A percentile compares a stretch with the other conserved stretches of the same genome.
These are phyloP conservation scores for Drosophila pseudotakahashii DNA, from an alignment of 2,888 invertebrate species.

Conservation along the genomic window DNA sequence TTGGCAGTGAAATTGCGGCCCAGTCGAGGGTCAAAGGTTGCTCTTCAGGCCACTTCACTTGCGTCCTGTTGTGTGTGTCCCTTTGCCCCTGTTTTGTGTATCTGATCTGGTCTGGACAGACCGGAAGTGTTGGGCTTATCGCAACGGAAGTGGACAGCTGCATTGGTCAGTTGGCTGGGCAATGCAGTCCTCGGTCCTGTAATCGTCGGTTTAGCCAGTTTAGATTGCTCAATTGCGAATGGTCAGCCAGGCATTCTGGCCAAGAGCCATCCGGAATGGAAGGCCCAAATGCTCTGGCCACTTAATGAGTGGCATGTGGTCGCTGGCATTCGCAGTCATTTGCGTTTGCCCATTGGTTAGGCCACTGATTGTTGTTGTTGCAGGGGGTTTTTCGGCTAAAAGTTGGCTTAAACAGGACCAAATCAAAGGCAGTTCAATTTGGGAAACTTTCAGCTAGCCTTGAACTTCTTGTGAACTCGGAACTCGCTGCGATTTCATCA, in stretches of 20 bases:
- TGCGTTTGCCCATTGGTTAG: not conserved
- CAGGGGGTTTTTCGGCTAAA: not conserved
- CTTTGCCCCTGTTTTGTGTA: not conserved
- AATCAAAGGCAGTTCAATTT: slow-evolving; percentile 14
- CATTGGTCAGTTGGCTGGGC: slow-evolving; percentile 21
- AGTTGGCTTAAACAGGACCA: not conserved
- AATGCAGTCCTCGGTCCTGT: slow-evolving; percentile 4
- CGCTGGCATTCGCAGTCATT: slow-evolving; percentile 15
- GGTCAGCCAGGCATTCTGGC: slow-evolving; percentile 10
- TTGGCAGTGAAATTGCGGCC: slow-evolving; percentile 39
- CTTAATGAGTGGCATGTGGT: slow-evolving; percentile 31
- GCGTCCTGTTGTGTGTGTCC: not conserved
- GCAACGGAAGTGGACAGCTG: slow-evolving; percentile 33
- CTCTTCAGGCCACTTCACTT: not conserved
- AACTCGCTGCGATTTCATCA: slow-evolving; percentile 1
- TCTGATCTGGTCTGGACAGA: not conserved
- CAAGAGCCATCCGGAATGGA: slow-evolving; percentile 10
- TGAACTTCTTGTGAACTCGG: slow-evolving; percentile 9
- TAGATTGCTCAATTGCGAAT: slow-evolving; percentile 23
- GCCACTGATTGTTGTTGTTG: not conserved
- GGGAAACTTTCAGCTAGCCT: slow-evolving; percentile 4
- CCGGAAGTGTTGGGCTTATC: slow-evolving; percentile 38
- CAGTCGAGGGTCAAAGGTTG: slow-evolving; percentile 11
- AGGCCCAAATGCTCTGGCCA: slow-evolving; percentile 14
- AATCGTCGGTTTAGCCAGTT: slow-evolving; percentile 14